Evolutionary conservation across 2,797 vertebrate species (phyloP).

Genomic region (Choloepus didactylus): DNA sequence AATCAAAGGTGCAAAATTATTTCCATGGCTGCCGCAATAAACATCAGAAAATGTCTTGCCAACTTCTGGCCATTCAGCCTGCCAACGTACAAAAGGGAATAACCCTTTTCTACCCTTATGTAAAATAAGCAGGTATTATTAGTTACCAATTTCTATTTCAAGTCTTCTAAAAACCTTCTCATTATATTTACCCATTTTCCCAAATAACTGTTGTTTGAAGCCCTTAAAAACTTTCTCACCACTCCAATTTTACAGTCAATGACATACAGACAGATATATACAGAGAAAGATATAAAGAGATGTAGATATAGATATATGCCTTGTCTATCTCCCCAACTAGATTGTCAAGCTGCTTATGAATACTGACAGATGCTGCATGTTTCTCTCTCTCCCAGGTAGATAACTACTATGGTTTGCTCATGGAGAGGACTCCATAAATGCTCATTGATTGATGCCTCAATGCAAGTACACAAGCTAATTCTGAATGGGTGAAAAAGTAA

Average conservation of each 20-base stretch:
- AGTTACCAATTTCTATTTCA: slow-evolving; percentile 46
- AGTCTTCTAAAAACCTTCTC: slow-evolving; percentile 33
- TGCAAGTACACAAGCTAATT: not conserved
- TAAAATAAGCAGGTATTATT: slow-evolving; percentile 42
- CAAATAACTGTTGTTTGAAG: slow-evolving; percentile 14
- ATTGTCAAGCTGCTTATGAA: not conserved
- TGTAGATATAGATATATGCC: not conserved
- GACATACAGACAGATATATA: not conserved
- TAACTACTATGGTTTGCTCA: not conserved
- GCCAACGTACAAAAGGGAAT: slow-evolving; percentile 29
- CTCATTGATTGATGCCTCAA: not conserved
- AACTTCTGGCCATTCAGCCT: slow-evolving; percentile 22
- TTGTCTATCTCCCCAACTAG: not conserved
- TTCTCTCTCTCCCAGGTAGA: not conserved
- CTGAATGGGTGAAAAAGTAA: not conserved
- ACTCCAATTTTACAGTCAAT: slow-evolving; percentile 39
- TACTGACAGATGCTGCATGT: not conserved
- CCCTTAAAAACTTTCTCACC: slow-evolving; percentile 27
- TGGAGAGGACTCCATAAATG: not conserved
- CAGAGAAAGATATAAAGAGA: not conserved
- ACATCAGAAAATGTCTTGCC: slow-evolving; percentile 62
- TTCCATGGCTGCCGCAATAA: slow-evolving; percentile 61
- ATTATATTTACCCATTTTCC: slow-evolving; percentile 62
- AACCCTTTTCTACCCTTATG: not conserved
- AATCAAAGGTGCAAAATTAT: slow-evolving; percentile 71